Evolutionary conservation across 2,888 invertebrate species (phyloP).

Genomic region (Iselma pallidipennis): DNA sequence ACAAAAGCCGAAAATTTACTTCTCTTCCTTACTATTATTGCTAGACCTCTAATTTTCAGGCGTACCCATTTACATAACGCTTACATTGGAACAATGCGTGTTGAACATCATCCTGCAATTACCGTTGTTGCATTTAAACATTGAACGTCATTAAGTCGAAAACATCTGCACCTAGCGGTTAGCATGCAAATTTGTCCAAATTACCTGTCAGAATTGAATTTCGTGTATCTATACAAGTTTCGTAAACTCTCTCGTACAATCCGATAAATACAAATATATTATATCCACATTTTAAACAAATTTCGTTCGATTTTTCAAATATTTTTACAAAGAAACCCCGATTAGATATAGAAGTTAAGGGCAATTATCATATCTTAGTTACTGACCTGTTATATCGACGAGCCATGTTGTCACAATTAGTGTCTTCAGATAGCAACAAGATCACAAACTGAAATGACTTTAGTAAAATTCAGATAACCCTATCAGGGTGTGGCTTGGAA

Average conservation of each 20-base stretch:
- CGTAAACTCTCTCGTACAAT: too few species aligned
- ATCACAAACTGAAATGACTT: constrained; percentile 35
- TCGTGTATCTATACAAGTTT: neutral
- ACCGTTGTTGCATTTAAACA: constrained; percentile 33
- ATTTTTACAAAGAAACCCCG: neutral
- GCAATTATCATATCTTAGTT: constrained; percentile 4
- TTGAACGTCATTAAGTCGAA: constrained; percentile 27
- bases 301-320: constrained; percentile 5
- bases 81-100: constrained; percentile 29
- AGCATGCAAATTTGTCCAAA: constrained; percentile 41
- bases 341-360: neutral
- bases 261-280: too few species aligned
- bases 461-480: constrained; percentile 44
- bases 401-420: neutral
- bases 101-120: constrained; percentile 37
- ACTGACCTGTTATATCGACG: constrained; percentile 12
- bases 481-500: constrained; percentile 45
- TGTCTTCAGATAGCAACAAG: constrained; percentile 24
- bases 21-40: neutral
- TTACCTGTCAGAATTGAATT: constrained; percentile 23
- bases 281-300: too few species aligned
- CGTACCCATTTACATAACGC: constrained; percentile 15
- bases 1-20: neutral
- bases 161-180: constrained; percentile 40
- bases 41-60: neutral